Evolutionary conservation across 2,888 invertebrate genomes (phyloP), one percentile per base, ranked within the genome.

Genomic region (Ischnus inquisitorius): DNA sequence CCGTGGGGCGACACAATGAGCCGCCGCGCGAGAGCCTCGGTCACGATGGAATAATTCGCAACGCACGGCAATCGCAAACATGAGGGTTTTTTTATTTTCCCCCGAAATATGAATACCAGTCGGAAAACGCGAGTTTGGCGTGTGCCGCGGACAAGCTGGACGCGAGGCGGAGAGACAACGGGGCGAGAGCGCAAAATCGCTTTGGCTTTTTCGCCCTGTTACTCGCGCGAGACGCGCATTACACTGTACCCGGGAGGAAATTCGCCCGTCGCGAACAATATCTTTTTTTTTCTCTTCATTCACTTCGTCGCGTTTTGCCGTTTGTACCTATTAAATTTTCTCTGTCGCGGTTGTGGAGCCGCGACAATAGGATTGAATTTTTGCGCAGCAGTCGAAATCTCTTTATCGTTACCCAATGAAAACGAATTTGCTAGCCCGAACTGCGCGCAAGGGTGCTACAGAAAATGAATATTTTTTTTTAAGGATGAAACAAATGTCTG

Each of bases 11-110:
- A 57, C 39, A 82, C 79, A 80, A 84, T 77, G 79, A 78, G 48
- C 39, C 28, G 34, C 16, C 34, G 8, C 25, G 54, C n/a, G 79
- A 39, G 54, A 57, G 65, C 48, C 60, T 39, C 16, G 67, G 34
- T 28, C 54, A 43, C 79, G 71, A 69, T 68, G 74, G 67, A 77
- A 80, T 80, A 80, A 84, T 84, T 80, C 62, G 62, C 46, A 46
- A 46, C 69, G 77, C 34, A 54, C 22, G 68, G 68, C 68, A 72
- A 80, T 74, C 68, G 80, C 77, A 62, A 79, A 79, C 71, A 76
- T 57, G 79, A 79, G 69, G 57, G 76, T 72, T 72, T 82, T 78
- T 74, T 74, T 28, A 6, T 12, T 8, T 19, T 19, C 6, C 4
- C 12, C n/a, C n/a, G 39, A 78, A 84, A 78, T 78, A 84, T 79